Evolutionary conservation across 2,113 vertebrate genomes (phyloP), one percentile per base, ranked within the genome.

Genomic region (Petroica traversi): DNA sequence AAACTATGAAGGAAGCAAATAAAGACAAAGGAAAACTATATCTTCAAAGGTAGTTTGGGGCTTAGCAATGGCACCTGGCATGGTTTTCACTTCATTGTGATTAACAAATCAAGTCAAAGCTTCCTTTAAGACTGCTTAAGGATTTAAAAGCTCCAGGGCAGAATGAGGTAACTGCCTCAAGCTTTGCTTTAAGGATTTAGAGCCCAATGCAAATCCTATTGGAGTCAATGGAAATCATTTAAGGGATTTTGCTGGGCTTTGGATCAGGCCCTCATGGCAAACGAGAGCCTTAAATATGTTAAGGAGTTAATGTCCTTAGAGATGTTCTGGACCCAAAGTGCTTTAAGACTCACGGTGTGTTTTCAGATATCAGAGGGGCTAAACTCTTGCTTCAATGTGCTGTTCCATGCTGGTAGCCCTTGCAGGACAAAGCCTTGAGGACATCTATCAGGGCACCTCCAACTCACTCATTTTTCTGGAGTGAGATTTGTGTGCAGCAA

Each of bases 71-170:
- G 57, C 28, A 71, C 81, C 78, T 74, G 75, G 78, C 52, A 57
- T 51, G 25, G 28, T 25, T 77, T 89, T 86, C 57, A 62, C 43
- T 92, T 95, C 72, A 34, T 55, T 88, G 59, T 83, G 48, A 90
- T 76, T 74, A 94, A 73, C 41, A 90, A 83, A 72, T 55, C 20
- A 83, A 93, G 67, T 83, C 36, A 80, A 63, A 0, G 4, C 48
- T 86, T 88, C 54, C 38, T 91, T 90, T 85, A 92, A 93, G 89
- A 78, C 59, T 92, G 43, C 57, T 96, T 93, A 92, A 92, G 57
- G 79, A 80, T 93, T 92, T 94, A 59, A 94, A 95, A 93, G 48
- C 75, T 84, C 67, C 23, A 63, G 55, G 59, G 28, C 43, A 69
- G 82, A 74, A 82, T 7, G 31, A 72, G 15, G 82, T 92, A 72